Conservation (phyloP, 2,113 vertebrate genomes). For the Noturus placidus region DNA sequence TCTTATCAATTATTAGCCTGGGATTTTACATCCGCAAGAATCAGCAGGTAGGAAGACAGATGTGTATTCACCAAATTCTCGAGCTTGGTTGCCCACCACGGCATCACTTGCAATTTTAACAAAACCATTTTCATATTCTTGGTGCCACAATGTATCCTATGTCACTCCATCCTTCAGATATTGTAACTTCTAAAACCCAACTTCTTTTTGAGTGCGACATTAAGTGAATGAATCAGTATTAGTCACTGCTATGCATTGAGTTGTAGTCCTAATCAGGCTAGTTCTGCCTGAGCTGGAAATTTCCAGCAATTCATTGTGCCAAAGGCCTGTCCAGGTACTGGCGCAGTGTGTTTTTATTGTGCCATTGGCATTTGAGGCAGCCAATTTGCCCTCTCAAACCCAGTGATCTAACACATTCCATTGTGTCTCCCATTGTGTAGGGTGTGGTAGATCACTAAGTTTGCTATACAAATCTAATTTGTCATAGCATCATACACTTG, state of each 20-base stretch:
- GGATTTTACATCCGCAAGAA: neutral
- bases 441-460: neutral
- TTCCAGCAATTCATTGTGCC: neutral
- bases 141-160: neutral
- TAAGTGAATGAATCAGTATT: too few relatives aligned
- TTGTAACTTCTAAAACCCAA: neutral
- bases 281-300: too few relatives aligned
- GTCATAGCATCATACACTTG: too few relatives aligned
- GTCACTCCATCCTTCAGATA: neutral
- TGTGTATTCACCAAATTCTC: neutral
- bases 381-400: neutral
- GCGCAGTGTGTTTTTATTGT: neutral
- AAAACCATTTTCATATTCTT: neutral
- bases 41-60: neutral
- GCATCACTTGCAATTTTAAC: neutral
- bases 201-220: neutral
- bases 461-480: too few relatives aligned
- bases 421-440: neutral
- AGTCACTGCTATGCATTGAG: neutral
- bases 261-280: neutral
- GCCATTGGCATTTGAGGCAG: neutral
- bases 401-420: neutral
- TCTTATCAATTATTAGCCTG: neutral
- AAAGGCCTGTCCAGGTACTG: neutral
- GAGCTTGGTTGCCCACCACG: neutral